Percentiles rank a stretch among this genome's conserved stretches.
Conservation (phyloP, 2,888 invertebrate species). For the Metacarcinus magister region DNA sequence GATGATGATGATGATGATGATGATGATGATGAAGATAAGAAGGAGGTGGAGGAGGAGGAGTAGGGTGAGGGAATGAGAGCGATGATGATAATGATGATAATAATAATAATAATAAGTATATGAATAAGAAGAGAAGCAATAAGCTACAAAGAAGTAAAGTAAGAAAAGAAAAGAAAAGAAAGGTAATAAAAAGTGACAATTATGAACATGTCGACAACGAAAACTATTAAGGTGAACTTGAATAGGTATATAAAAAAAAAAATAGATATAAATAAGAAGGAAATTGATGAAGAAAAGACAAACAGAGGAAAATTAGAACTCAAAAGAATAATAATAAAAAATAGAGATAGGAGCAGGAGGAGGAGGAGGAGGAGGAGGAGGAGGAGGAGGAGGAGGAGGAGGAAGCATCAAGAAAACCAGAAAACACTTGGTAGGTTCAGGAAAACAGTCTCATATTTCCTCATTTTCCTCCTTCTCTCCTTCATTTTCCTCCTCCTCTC, state of each 20-base stretch:
- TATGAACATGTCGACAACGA: neutral
- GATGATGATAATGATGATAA: no score
- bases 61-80: no score
- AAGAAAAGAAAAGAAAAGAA: neutral
- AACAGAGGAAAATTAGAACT: neutral
- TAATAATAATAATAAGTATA: no score
- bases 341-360: neutral
- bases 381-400: no score
- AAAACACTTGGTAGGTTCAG: neutral
- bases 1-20: neutral
- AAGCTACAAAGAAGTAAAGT: neutral
- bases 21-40: neutral
- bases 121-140: neutral
- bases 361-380: neutral
- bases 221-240: neutral
- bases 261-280: neutral
- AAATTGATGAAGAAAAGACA: neutral
- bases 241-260: neutral
- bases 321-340: neutral
- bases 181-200: neutral
- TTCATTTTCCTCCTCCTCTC: neutral
- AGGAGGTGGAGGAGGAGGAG: neutral
- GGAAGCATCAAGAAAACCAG: neutral
- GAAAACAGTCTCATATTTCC: neutral
- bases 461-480: neutral